Evolutionary conservation across 1,140 invertebrate genomes (phyloP), one percentile per base, ranked within the genome.

Genomic region (Sesamia nonagrioides): DNA sequence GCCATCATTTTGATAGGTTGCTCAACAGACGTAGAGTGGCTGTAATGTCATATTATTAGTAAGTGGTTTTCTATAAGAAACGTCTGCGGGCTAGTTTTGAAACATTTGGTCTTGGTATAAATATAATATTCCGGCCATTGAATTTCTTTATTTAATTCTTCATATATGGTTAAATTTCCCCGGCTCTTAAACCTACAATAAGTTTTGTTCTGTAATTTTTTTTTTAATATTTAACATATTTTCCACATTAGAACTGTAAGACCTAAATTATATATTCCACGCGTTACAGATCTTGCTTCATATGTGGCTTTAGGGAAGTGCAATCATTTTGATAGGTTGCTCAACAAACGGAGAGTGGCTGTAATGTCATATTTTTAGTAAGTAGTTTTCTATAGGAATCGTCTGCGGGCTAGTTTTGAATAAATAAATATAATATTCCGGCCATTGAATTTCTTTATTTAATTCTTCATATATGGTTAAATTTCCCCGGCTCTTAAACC

Each of bases 1-100:
- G 37, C 37, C n/a, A 45, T 66, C 37, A 42, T n/a, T 42, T 66
- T 66, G 17, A 66, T 66, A 42, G 37, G 18, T 66, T 66, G 37
- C 61, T 42, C 42, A 8, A 66, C 17, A 9, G 37, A 18, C 13
- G 33, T 18, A n/a, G 21, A 45, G 17, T 66, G 9, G 35, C 15
- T 21, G 37, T 66, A 11, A 66, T 66, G 42, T 66, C 37, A 13
- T 6, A 27, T 33, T 15, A 60, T 66, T 42, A 17, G 6, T 66
- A 21, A 17, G 6, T 61, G 13, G 15, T 61, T 60, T 35, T n/a
- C 15, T 61, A 37, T 61, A 0, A 6, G 5, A n/a, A 3, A 7
- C 15, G 33, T 21, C 52, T 54, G n/a, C 6, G 17, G 17, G 52
- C 17, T 9, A 6, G 9, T 54, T 54, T 21, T 8, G 9, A 54